Percentiles rank a stretch among this genome's conserved stretches.
These are phyloP conservation scores for Bilobella aurantiaca DNA, from an alignment of 1,140 invertebrate species.

Conservation along the genomic window DNA sequence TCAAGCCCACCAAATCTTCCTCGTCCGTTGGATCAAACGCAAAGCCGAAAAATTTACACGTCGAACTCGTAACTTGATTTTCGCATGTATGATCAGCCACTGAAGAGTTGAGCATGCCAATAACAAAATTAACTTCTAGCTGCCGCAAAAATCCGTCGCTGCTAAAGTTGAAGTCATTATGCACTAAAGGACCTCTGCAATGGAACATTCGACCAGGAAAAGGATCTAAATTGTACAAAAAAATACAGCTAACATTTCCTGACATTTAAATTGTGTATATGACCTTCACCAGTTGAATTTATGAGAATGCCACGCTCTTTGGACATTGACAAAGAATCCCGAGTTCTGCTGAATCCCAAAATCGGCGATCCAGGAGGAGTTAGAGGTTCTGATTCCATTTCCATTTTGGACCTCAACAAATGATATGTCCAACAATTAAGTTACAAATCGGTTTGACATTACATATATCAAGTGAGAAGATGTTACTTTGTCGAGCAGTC, in stretches of 20 bases:
- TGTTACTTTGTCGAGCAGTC: no score
- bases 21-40: not conserved
- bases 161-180: constrained; percentile 3
- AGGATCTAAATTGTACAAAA: not conserved
- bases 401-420: no score
- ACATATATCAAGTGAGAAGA: no score
- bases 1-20: not conserved
- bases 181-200: constrained; percentile 9
- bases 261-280: no score
- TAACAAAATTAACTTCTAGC: not conserved
- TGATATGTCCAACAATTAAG: no score
- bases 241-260: no score
- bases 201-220: not conserved
- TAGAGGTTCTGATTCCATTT: not conserved
- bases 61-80: not conserved
- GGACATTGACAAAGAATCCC: no score
- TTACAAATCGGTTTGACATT: no score
- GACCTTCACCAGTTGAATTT: no score
- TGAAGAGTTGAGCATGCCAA: not conserved
- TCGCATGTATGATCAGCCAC: not conserved
- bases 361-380: constrained; percentile 16
- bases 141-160: constrained; percentile 4
- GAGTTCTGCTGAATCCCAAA: constrained; percentile 10
- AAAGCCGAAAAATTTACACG: not conserved
- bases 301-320: no score